Conservation (phyloP, 2,113 vertebrate species). For the Illadopsis cleaveri region DNA sequence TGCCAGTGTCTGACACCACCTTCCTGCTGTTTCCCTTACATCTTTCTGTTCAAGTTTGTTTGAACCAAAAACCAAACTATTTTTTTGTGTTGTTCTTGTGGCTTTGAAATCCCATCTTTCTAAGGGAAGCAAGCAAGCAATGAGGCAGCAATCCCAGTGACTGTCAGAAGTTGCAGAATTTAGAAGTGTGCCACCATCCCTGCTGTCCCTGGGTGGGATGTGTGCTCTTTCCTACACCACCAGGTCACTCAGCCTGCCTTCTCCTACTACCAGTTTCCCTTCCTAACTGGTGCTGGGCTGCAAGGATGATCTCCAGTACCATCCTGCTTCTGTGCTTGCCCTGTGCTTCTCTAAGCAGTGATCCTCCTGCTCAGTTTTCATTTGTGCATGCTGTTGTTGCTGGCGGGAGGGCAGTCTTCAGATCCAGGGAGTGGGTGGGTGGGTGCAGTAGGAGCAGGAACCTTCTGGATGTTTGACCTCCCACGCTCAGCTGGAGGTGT, state of each 20-base stretch:
- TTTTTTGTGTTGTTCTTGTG: not conserved
- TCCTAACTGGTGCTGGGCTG: not conserved
- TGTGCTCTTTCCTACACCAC: not conserved
- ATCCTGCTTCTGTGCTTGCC: not conserved
- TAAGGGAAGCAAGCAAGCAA: not conserved
- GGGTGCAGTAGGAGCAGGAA: accelerated
- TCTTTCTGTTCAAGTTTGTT: not conserved
- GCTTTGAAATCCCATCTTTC: not conserved
- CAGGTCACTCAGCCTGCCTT: not conserved
- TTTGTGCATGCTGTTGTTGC: not conserved
- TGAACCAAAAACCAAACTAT: not conserved
- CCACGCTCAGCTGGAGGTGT: accelerated
- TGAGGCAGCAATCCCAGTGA: not conserved
- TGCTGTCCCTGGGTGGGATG: not conserved
- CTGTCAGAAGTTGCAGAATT: not conserved
- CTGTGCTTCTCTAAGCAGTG: not conserved
- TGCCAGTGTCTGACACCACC: not conserved
- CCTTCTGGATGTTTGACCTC: accelerated
- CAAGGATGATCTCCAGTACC: not conserved
- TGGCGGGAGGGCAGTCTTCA: not conserved
- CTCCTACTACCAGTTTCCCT: not conserved
- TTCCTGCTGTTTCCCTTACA: conserved; percentile 25
- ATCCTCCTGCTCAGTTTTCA: not conserved
- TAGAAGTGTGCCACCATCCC: not conserved
- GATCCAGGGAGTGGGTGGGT: accelerated